Percentiles rank a stretch among this genome's conserved stretches.
These are phyloP conservation scores for Cyclina sinensis DNA, from an alignment of 1,140 invertebrate species.

Conservation along the genomic window DNA sequence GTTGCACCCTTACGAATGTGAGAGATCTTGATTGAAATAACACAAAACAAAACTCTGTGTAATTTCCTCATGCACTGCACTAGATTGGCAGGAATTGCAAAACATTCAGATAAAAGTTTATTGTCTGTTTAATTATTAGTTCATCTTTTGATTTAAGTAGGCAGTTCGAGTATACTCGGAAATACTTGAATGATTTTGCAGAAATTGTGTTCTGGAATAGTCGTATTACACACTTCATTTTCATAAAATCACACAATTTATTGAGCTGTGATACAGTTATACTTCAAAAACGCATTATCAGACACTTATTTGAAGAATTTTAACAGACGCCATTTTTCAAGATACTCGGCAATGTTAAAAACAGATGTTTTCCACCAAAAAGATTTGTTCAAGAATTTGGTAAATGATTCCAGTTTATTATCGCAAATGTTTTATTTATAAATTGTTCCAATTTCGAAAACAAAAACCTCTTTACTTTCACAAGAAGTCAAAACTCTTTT, in stretches of 20 bases:
- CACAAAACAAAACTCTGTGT: no score
- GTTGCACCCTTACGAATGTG: no score
- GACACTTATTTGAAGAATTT: conserved; percentile 12
- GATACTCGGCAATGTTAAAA: not conserved
- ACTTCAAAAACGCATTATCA: conserved; percentile 12
- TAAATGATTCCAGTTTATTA: not conserved
- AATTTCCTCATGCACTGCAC: no score
- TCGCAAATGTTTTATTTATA: not conserved
- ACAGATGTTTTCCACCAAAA: not conserved
- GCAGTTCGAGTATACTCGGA: not conserved
- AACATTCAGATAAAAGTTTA: not conserved
- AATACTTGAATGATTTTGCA: not conserved
- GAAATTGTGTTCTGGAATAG: not conserved
- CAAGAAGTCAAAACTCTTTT: no score
- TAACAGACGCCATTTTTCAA: not conserved
- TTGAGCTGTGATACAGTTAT: not conserved
- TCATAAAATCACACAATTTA: not conserved
- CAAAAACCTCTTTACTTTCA: no score
- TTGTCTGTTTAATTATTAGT: not conserved
- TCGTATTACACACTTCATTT: not conserved
- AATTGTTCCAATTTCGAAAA: no score
- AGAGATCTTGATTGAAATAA: no score
- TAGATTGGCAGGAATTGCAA: no score
- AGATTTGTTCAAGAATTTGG: not conserved
- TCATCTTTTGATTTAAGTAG: not conserved